Conservation (phyloP, 1,140 invertebrate species). For the Phthorimaea operculella region DNA sequence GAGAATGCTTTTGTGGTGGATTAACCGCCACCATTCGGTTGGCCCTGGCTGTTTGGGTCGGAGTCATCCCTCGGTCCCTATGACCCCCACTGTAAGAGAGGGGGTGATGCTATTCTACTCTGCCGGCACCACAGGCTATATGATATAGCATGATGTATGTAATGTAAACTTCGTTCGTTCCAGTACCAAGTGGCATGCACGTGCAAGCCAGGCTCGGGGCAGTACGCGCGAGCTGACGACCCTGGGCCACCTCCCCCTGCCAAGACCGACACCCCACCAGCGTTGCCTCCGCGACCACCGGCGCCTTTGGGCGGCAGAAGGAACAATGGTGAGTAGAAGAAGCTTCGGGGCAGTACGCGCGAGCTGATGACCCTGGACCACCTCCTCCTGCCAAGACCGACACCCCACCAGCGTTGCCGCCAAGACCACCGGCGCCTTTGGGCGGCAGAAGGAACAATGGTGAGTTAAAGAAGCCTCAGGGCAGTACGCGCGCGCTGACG, state of each 20-base stretch:
- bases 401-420: conserved; percentile 57
- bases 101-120: too few species aligned
- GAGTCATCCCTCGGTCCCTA: too few species aligned
- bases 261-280: conserved; percentile 57
- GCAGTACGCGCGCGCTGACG: conserved; percentile 56
- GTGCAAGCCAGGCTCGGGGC: conserved; percentile 50
- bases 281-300: conserved; percentile 54
- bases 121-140: too few species aligned
- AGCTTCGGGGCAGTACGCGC: not conserved
- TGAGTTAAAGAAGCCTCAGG: conserved; percentile 36
- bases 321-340: conserved; percentile 42
- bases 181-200: conserved; percentile 65
- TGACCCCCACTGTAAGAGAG: too few species aligned
- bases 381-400: conserved; percentile 48
- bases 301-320: conserved; percentile 43
- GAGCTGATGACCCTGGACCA: conserved; percentile 9
- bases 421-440: conserved; percentile 48
- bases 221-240: conserved; percentile 56
- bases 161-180: too few species aligned
- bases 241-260: conserved; percentile 46
- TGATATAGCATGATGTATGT: too few species aligned
- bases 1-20: too few species aligned
- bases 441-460: conserved; percentile 47
- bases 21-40: too few species aligned
- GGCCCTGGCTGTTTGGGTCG: too few species aligned